Percentiles rank a stretch among this genome's conserved stretches.
Conservation (phyloP, 2,888 invertebrate genomes). For the Dasysyrphus tricinctus region DNA sequence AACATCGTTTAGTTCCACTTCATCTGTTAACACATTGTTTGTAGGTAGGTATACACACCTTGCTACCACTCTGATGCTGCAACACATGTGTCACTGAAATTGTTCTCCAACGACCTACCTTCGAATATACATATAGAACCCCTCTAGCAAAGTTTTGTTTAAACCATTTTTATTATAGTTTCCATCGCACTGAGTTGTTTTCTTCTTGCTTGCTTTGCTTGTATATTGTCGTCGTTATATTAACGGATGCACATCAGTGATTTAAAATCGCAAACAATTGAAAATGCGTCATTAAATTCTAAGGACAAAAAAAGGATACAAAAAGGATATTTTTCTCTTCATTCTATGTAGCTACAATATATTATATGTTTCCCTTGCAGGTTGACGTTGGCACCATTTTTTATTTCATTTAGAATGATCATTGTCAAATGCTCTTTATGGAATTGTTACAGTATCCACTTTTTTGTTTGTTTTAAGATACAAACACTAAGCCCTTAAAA, state of each 20-base stretch:
- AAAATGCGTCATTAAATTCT: conserved; percentile 53
- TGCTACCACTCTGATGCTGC: background rate
- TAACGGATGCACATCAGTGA: conserved; percentile 30
- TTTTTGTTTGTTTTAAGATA: background rate
- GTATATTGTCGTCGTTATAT: background rate
- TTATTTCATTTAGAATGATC: conserved; percentile 33
- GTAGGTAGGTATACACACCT: background rate
- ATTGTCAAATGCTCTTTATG: conserved; percentile 7
- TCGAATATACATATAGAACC: background rate
- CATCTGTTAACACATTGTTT: conserved; percentile 42
- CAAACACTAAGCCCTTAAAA: background rate
- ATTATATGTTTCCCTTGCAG: conserved; percentile 16
- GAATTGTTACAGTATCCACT: background rate
- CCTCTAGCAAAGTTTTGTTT: conserved; percentile 11
- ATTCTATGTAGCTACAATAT: background rate
- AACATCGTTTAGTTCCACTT: conserved; percentile 26
- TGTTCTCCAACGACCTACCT: background rate
- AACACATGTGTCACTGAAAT: conserved; percentile 42
- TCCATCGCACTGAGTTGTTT: conserved; percentile 2
- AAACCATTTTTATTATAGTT: conserved; percentile 17
- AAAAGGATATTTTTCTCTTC: conserved; percentile 31
- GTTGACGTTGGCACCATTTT: conserved; percentile 5
- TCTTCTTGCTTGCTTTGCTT: background rate
- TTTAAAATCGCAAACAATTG: conserved; percentile 52
- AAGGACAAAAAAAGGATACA: background rate